Evolutionary conservation across 2,113 vertebrate genomes (phyloP), one percentile per base, ranked within the genome.

Genomic region (Catharus minimus): DNA sequence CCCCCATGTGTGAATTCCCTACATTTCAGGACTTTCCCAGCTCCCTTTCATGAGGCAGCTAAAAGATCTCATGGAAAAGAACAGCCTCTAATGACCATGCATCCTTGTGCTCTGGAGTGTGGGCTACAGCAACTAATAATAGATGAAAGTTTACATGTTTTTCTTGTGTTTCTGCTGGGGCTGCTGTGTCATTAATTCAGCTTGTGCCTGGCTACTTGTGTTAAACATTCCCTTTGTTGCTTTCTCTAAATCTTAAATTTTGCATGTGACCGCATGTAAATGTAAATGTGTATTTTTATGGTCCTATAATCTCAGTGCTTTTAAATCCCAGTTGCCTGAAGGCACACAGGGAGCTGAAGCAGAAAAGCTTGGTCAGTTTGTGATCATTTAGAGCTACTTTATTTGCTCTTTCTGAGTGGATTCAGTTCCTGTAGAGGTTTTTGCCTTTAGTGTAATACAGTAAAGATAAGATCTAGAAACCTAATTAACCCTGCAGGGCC

Each of bases 301-400:
- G 94, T 93, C 58, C 96, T 96, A 94, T 97, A 98, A 97, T 97
- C 96, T 97, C 84, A 86, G 74, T 90, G 96, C 93, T 96, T 97
- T 97, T 94, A 96, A 97, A 97, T 94, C 91, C 71, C 13, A 33
- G 6, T 93, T 87, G 96, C 97, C 97, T 86, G 91, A 96, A 95
- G 97, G 98, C 95, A 97, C 71, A 87, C 78, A 80, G 96, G 94
- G 96, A 97, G 96, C 88, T 95, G 96, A 96, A 97, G 96, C 95
- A 83, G 93, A 97, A 97, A 97, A 97, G 91, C 93, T 81, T 77
- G 78, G 96, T 97, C 96, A 97, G 96, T 97, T 97, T 97, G 97
- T 97, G 97, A 97, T 97, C 96, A 97, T 98, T 98, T 98, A 97
- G 97, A 97, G 96, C 95, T 83, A 86, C 94, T 97, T 98, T 97